These are phyloP conservation scores for Scomber japonicus DNA, from an alignment of 2,113 vertebrate species.

Conservation along the genomic window DNA sequence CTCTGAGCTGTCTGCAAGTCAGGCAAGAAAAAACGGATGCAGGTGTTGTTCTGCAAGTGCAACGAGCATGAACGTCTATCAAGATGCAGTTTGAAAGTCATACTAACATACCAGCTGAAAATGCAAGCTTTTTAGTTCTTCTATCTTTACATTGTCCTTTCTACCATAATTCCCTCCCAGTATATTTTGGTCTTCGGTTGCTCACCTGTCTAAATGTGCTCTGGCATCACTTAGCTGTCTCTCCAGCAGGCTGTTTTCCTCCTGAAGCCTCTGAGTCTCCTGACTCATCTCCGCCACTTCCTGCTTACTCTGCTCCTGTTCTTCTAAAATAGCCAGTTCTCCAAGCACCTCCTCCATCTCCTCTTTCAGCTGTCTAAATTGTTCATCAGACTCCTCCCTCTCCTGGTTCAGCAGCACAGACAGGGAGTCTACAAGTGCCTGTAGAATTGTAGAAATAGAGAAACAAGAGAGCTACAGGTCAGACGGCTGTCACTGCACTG, in stretches of 20 bases:
- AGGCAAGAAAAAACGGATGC: neutral
- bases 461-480: neutral
- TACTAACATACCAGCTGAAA: neutral
- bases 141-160: neutral
- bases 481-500: neutral
- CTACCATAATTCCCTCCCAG: neutral
- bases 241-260: conserved; percentile 83
- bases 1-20: conserved; percentile 7
- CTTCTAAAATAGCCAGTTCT: conserved; percentile 89
- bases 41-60: neutral
- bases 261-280: conserved; percentile 81
- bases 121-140: neutral
- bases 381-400: conserved; percentile 84
- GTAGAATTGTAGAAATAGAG: neutral
- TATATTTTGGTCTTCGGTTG: neutral
- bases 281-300: conserved; percentile 79
- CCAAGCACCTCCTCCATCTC: conserved; percentile 89
- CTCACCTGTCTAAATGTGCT: conserved; percentile 86
- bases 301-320: conserved; percentile 83
- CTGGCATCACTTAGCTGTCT: conserved; percentile 80
- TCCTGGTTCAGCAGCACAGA: conserved; percentile 83
- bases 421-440: conserved; percentile 86
- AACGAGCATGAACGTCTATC: neutral
- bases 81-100: neutral
- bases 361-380: conserved; percentile 82